Percentiles rank a stretch among this genome's conserved stretches.
Evolutionary conservation across 2,797 vertebrate species (phyloP).

Genomic region (Erpetoichthys calabaricus): DNA sequence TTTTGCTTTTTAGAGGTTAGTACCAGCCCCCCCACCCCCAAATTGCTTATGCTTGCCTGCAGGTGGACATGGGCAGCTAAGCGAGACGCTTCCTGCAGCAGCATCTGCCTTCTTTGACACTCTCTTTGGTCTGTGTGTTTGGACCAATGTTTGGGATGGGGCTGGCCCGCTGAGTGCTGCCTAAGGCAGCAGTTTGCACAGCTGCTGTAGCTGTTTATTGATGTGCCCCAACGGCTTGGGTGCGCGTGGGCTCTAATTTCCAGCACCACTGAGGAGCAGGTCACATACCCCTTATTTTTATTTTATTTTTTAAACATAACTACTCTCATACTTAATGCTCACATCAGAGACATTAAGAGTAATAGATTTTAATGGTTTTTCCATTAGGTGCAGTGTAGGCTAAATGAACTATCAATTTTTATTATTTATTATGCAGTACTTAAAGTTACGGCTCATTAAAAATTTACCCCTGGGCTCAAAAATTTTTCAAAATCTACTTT

Average conservation of each 20-base stretch:
- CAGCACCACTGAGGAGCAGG: too few relatives aligned
- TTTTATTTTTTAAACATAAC: constrained; percentile 22
- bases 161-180: too few relatives aligned
- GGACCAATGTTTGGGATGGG: too few relatives aligned
- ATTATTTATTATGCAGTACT: constrained; percentile 99
- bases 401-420: constrained; percentile 98
- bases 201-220: too few relatives aligned
- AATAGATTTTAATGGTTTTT: constrained; percentile 95
- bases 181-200: too few relatives aligned
- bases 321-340: constrained; percentile 79
- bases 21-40: background rate
- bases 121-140: too few relatives aligned
- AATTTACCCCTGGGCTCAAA: constrained; percentile 75
- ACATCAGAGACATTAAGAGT: constrained; percentile 89
- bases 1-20: background rate
- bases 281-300: too few relatives aligned
- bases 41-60: background rate
- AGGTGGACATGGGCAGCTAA: background rate
- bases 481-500: constrained; percentile 67
- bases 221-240: too few relatives aligned
- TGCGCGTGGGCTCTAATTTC: too few relatives aligned
- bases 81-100: too few relatives aligned
- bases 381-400: constrained; percentile 81
- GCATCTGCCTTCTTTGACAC: too few relatives aligned
- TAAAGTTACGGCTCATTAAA: constrained; percentile 99